Base-by-base conservation (phyloP, 2,888 invertebrate genomes). In the Bruchidius siliquastri region DNA sequence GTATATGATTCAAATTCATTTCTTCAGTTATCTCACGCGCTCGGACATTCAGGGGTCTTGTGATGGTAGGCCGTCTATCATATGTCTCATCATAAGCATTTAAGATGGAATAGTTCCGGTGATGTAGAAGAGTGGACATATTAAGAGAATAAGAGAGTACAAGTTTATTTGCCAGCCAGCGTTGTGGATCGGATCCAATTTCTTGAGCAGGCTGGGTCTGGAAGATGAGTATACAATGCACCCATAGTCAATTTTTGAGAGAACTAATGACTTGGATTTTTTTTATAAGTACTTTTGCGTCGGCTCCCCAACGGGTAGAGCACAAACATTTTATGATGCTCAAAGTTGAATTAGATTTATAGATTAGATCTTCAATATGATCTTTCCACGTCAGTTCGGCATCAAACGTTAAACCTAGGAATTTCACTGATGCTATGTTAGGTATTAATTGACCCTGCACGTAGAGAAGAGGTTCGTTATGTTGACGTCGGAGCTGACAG, bases 291-390 rank as follows among this genome's bases (percentile, higher is more conserved):
- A 68, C 32, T 18, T 72, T 30, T 21, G n/a, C 66, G 68, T 74
- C 71, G 0, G 74, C 68, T 21, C 74, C 74, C 72, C 71, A 74
- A 30, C 70, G 68, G 20, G 68, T 72, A n/a, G 67, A 67, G 10
- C 49, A 30, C 13, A 74, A 3, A 22, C 67, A 32, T 70, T 71
- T 68, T 0, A 72, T 20, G 2, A 74, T 68, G 67, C 72, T 70
- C 13, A 72, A 22, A 10, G 72, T 0, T 67, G 21, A 67, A 26
- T 30, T 66, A 21, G 72, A 72, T 72, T 20, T 72, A 20, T 18
- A 26, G 20, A 32, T 69, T 1, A 74, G n/a, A 13, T 69, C 49
- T 20, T 20, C 20, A 20, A 72, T 69, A n/a, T 74, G 30, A 6
- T 3, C 4, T 30, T 8, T 30, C 30, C 30, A 30, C 3, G 3